Evolutionary conservation across 2,888 invertebrate genomes (phyloP).

Genomic region (Agonopterix subpropinquella): DNA sequence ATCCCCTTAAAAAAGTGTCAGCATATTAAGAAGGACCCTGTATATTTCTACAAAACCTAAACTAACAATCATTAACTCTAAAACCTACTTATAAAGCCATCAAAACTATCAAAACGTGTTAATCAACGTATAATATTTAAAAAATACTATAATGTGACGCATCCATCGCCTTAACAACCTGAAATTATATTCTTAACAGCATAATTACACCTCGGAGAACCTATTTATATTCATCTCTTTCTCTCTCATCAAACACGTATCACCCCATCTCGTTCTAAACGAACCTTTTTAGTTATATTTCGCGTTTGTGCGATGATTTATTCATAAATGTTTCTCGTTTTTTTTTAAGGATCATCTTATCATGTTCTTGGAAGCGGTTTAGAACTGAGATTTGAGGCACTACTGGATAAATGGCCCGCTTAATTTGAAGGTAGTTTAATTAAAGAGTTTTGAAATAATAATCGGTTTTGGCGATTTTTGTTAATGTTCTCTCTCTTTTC

Average conservation of each 20-base stretch:
- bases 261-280: constrained; percentile 24
- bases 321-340: constrained; percentile 36
- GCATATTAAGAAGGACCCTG: not conserved
- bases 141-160: constrained; percentile 41
- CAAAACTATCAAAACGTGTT: constrained; percentile 29
- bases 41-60: constrained; percentile 10
- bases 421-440: constrained; percentile 6
- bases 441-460: not conserved
- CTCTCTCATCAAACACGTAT: constrained; percentile 7
- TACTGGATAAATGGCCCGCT: constrained; percentile 37
- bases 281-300: constrained; percentile 32
- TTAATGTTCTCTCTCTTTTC: no score
- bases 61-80: not conserved
- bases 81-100: constrained; percentile 7
- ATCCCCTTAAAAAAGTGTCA: no score
- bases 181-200: constrained; percentile 60
- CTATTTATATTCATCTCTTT: constrained; percentile 34
- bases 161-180: constrained; percentile 46
- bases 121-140: constrained; percentile 24
- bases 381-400: constrained; percentile 42
- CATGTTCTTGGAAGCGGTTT: constrained; percentile 35
- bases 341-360: constrained; percentile 12
- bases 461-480: not conserved
- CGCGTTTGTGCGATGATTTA: constrained; percentile 43
- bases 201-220: constrained; percentile 51